Evolutionary conservation across 2,113 vertebrate species (phyloP), one percentile per base, ranked within the genome.

Genomic region (Nothobranchius kuhntae): DNA sequence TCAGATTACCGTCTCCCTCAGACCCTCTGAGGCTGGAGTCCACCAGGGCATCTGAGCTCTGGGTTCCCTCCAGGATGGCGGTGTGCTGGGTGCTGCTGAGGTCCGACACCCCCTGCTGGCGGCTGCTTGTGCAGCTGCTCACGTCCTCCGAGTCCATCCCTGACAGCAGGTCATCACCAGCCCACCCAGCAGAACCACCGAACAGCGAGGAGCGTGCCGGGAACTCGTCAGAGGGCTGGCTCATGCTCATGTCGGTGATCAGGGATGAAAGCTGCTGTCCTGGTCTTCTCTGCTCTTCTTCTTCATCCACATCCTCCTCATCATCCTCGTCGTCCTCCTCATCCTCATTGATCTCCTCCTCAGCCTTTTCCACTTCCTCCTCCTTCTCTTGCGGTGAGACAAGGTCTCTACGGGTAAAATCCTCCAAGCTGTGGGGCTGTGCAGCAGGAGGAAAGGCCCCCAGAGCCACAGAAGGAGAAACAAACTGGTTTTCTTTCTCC

Each of bases 291-390:
- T 92, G 90, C 13, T 92, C 89, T 58, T 91, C 86, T 1, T 89
- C 63, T 0, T 88, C 86, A 0, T 86, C 81, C 2, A 91, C 86
- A 0, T 91, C 89, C 75, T 94, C 93, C 64, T 93, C 86, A 17
- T 94, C 92, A 1, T 91, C 93, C 72, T 94, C 93, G 50, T 93
- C 92, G 35, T 92, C 89, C 0, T 89, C 91, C 45, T 86, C 91
- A 63, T 93, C 91, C 35, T 92, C 91, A 40, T 94, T 94, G 61
- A 92, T 90, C 75, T 94, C 93, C 62, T 93, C 86, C n/a, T 94
- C 92, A 1, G 92, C 93, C 74, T 94, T 93, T 53, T 93, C 92
- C 40, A 93, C 89, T 0, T 89, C 91, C 45, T 86, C 91, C 65
- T 93, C 91, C 52, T 80, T 84, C 21, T 89, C 91, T 52, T 81